Evolutionary conservation across 2,888 invertebrate species (phyloP), one percentile per base, ranked within the genome.

Genomic region (Pollenia griseotomentosa): DNA sequence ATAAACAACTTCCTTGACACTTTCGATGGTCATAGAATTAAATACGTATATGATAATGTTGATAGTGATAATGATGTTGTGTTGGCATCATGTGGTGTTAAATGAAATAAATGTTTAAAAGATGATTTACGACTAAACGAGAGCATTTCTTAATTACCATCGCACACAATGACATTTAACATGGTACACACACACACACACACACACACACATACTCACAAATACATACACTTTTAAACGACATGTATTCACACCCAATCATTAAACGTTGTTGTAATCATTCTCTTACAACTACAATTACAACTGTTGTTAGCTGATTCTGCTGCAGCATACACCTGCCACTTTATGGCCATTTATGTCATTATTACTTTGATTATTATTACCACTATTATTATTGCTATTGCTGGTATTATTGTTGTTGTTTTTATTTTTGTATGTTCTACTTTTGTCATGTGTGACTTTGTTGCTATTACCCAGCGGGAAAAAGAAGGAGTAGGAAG

Each of bases 21-120:
- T 73, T 14, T 57, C 55, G 16, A 65, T 73, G 65, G 65, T 40
- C 48, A 9, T 44, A 68, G 42, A 70, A 71, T 53, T 46, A 71
- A 59, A 40, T 59, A 16, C 0, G 6, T 16, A 14, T 65, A 40
- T n/a, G n/a, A 51, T 59, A 33, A 59, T 33, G 75, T 65, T 77
- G 33, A 51, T 33, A 33, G 6, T 33, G 33, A 33, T 33, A 33
- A 33, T 33, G 59, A 40, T 77, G 65, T 51, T 59, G 65, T 61
- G 44, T 53, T 61, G 87, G 83, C 89, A 89, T 89, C 88, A 86
- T 88, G 86, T 88, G 77, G 77, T 82, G 88, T 88, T 89, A 90
- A 90, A 89, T 89, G 89, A 88, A 88, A 90, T 90, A 88, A 89
- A 88, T 85, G 87, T 71, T 86, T 88, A 85, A 87, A 86, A 88